Conservation (phyloP, 2,797 vertebrate species). For the Ambastaia sidthimunki region DNA sequence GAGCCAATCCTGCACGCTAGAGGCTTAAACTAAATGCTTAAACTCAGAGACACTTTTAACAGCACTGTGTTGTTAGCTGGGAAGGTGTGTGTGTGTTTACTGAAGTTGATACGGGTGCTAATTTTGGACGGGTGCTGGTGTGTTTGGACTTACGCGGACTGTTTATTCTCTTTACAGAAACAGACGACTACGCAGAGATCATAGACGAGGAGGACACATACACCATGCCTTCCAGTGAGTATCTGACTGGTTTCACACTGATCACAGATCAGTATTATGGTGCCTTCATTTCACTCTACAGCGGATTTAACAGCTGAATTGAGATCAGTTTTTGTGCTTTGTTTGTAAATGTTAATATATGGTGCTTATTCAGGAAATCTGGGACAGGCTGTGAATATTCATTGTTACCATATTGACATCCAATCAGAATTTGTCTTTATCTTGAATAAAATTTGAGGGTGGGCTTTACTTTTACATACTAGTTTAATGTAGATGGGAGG, state of each 20-base stretch:
- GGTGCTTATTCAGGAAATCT: neutral
- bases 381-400: neutral
- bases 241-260: conserved; percentile 14
- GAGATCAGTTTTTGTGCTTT: neutral
- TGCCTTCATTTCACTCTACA: neutral
- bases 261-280: neutral
- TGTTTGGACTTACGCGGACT: conserved; percentile 23
- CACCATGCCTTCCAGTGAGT: conserved; percentile 99
- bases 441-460: no score
- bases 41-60: conserved; percentile 13
- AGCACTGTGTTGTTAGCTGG: conserved; percentile 53
- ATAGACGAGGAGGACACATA: conserved; percentile 99
- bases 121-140: neutral
- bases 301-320: no score
- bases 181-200: conserved; percentile 98
- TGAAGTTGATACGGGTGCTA: neutral
- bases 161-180: conserved; percentile 79
- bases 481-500: no score
- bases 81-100: conserved; percentile 34
- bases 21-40: conserved; percentile 19
- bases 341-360: neutral
- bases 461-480: no score
- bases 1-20: conserved; percentile 16
- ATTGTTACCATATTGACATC: neutral
- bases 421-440: neutral